phyloP scores from a whole-genome alignment of 2,888 invertebrate species.

The Myopa testacea region DNA sequence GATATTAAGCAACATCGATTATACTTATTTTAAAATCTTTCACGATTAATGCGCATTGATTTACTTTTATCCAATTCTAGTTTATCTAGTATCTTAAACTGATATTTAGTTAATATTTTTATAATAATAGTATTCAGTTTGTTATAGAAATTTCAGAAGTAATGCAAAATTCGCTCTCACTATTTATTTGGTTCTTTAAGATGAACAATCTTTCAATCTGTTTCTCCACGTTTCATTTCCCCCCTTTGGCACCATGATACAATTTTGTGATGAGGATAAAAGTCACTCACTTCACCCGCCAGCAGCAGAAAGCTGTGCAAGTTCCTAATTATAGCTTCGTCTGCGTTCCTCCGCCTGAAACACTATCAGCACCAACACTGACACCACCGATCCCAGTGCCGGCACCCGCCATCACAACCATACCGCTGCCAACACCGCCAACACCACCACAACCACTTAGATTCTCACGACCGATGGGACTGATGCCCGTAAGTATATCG shows the following conservation, averaged over 20 bases:
- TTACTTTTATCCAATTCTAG: too few species aligned
- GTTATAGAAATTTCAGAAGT: constrained; percentile 11
- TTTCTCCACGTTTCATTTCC: background rate
- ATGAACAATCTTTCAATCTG: background rate
- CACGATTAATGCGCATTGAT: too few species aligned
- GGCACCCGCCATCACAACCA: constrained; percentile 29
- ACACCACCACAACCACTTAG: background rate
- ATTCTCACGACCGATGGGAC: constrained; percentile 14
- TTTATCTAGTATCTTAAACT: background rate
- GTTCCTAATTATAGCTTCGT: constrained; percentile 56
- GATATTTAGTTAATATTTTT: background rate
- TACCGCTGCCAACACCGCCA: background rate
- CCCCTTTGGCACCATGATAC: constrained; percentile 30
- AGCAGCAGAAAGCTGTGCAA: constrained; percentile 45
- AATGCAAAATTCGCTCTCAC: constrained; percentile 14
- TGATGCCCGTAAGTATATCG: constrained; percentile 59
- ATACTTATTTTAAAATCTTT: too few species aligned
- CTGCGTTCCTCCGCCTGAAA: constrained; percentile 45
- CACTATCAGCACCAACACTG: constrained; percentile 33
- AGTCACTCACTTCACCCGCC: constrained; percentile 39
- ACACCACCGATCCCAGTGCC: constrained; percentile 40
- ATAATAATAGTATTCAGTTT: background rate
- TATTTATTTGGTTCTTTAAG: constrained; percentile 16
- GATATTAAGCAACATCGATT: too few species aligned
- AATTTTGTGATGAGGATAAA: background rate